Base-by-base conservation (phyloP, 2,113 vertebrate species). In the Corythaixoides concolor region DNA sequence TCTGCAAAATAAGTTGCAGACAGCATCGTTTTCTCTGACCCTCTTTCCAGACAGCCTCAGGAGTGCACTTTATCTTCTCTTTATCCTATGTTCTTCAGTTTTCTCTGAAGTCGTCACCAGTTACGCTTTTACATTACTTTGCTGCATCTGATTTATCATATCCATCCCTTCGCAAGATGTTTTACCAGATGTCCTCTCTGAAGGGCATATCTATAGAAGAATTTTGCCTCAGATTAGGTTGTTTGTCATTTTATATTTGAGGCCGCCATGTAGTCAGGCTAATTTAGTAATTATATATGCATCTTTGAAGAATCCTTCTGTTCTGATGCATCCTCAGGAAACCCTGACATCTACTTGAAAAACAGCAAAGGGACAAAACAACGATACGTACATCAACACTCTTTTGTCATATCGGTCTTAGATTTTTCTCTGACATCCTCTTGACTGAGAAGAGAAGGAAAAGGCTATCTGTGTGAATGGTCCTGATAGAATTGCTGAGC, bases 1-100 rank as follows among this genome's bases (percentile, higher is more conserved):
- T 37, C 89, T 17, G 47, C 28, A 91, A 66, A 94, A 68, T 53
- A 87, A 91, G 35, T 94, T 93, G 78, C 85, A 97, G 91, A 56
- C 91, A 88, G 94, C 45, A 82, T 81, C 32, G 89, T 95, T 86
- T 89, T 81, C 78, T 88, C 41, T 85, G 89, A 85, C 74, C 87
- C 32, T 78, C 35, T 58, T 94, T 82, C 60, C 95, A 91, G 84
- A 59, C 87, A 89, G 84, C 87, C 89, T 94, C 77, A 32, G 85
- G 87, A 94, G 58, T 39, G 66, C 17, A 62, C 58, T 91, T 95
- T 56, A 52, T 89, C 68, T 89, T 62, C 43, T 52, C 41, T 92
- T 91, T 63, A 47, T 80, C 72, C 20, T 45, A 58, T 67, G 73
- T 56, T 87, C 78, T 88, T 93, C 74, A 45, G 58, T 79, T 93